Evolutionary conservation across 2,113 vertebrate species (phyloP).

Genomic region (Podiceps cristatus): DNA sequence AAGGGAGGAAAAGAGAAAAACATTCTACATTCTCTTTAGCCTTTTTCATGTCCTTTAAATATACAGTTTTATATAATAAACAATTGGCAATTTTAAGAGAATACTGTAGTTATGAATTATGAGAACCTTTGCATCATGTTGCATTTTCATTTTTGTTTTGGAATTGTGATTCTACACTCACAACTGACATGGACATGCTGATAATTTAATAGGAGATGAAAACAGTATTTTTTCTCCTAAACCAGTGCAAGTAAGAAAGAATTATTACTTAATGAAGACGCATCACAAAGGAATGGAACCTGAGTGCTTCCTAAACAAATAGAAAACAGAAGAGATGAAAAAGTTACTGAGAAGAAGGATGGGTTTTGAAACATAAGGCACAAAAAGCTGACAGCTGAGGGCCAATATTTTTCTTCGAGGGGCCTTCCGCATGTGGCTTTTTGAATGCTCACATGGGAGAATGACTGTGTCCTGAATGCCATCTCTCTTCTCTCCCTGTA

Average conservation of each 20-base stretch:
- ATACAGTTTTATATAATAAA: slow-evolving; percentile 27
- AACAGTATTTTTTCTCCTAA: not conserved
- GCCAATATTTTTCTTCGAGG: accelerated
- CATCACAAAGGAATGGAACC: not conserved
- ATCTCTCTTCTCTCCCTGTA: not conserved
- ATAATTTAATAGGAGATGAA: slow-evolving; percentile 27
- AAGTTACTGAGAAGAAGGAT: not conserved
- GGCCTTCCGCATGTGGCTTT: accelerated
- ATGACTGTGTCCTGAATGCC: accelerated
- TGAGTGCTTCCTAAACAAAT: not conserved
- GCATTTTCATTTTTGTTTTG: slow-evolving; percentile 48
- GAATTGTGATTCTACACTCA: slow-evolving; percentile 17
- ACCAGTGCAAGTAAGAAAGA: not conserved
- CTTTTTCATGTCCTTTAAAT: slow-evolving; percentile 31
- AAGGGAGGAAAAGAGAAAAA: slow-evolving; percentile 19
- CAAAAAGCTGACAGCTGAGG: not conserved
- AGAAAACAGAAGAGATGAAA: not conserved
- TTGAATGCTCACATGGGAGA: not conserved
- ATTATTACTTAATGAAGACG: not conserved
- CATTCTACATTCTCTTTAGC: slow-evolving; percentile 2
- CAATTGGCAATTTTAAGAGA: slow-evolving; percentile 53
- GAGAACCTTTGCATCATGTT: slow-evolving; percentile 41
- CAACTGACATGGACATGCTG: not conserved
- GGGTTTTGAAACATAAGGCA: not conserved
- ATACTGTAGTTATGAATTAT: slow-evolving; percentile 6